A percentile compares a stretch with the other conserved stretches of the same genome.
Evolutionary conservation across 2,797 vertebrate species (phyloP).

Genomic region (Crenichthys baileyi): DNA sequence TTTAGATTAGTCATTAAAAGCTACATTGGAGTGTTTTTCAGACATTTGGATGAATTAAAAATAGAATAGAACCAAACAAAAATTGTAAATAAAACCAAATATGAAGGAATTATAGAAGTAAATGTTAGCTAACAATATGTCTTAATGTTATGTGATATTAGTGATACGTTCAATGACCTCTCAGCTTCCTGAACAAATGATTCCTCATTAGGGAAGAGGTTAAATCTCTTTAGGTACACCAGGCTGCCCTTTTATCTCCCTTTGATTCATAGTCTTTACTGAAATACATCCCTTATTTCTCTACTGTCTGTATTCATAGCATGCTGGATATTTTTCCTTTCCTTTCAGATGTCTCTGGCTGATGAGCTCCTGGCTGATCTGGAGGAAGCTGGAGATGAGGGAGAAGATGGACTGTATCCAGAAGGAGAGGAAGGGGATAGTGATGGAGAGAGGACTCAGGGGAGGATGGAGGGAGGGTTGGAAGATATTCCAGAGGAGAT

Average conservation of each 20-base stretch:
- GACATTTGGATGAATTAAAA: not conserved
- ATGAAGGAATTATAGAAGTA: not conserved
- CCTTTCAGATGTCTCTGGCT: constrained; percentile 88
- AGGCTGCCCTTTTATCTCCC: not conserved
- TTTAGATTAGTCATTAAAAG: not conserved
- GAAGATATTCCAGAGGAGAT: constrained; percentile 93
- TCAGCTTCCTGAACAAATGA: not conserved
- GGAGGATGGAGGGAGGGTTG: constrained; percentile 67
- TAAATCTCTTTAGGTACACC: not conserved
- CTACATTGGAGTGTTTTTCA: not conserved
- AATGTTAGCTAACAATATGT: not conserved
- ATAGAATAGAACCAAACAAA: not conserved
- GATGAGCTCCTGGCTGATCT: constrained; percentile 93
- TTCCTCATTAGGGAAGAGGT: not conserved
- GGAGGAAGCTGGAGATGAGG: constrained; percentile 88
- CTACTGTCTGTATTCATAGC: not conserved
- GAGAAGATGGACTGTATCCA: constrained; percentile 80
- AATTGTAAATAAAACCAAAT: not conserved
- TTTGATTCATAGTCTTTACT: not conserved
- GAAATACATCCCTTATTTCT: not conserved
- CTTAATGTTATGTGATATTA: too few species aligned
- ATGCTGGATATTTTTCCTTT: not conserved
- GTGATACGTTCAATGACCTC: not conserved
- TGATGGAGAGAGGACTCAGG: constrained; percentile 70
- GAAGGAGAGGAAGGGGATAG: constrained; percentile 80